Conservation (phyloP, 2,113 vertebrate species). For the Vicugna pacos region DNA sequence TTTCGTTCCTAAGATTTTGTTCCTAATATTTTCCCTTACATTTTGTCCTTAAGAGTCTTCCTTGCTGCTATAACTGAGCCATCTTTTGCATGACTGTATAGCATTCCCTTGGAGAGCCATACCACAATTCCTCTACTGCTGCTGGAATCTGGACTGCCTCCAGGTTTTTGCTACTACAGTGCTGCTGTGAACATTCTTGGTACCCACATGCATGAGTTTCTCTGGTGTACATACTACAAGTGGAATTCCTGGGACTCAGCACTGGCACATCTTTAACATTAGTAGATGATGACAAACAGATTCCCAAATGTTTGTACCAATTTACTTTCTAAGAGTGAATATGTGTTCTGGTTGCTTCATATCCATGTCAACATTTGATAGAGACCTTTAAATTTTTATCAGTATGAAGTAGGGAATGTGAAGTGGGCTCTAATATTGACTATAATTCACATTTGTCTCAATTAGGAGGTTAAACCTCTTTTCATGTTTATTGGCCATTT, state of each 20-base stretch:
- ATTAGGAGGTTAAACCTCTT: neutral
- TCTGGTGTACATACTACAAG: neutral
- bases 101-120: accelerated
- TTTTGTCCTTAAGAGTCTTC: neutral
- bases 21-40: neutral
- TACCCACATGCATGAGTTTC: no score
- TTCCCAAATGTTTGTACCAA: neutral
- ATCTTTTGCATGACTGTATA: neutral
- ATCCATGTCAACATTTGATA: neutral
- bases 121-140: neutral
- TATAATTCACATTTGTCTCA: neutral
- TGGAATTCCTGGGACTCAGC: neutral
- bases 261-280: neutral
- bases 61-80: neutral
- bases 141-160: neutral
- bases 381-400: neutral
- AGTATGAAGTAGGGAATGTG: neutral
- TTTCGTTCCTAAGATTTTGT: neutral
- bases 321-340: neutral
- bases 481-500: neutral
- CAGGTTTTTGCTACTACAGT: neutral
- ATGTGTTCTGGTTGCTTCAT: neutral
- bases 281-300: neutral
- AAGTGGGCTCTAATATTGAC: neutral
- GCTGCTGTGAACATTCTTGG: neutral